Conservation (phyloP, 2,888 invertebrate species). For the Epistrophe eligans region DNA sequence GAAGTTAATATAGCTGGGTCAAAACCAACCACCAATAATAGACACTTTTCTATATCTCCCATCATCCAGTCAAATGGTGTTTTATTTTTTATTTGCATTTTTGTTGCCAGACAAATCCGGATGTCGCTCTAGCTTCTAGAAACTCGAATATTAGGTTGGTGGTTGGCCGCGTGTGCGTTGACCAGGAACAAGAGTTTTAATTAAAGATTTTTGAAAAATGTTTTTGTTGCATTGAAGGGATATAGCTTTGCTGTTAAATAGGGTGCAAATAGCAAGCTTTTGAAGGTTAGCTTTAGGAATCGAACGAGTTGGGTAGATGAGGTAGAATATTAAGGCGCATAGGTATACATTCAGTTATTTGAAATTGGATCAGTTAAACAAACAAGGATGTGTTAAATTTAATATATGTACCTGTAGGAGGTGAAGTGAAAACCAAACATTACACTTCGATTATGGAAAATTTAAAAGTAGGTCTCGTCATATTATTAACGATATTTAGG, state of each 20-base stretch:
- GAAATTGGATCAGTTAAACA: conserved; percentile 5
- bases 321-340: neutral
- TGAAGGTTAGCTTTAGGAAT: neutral
- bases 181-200: conserved; percentile 51
- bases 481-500: too few relatives aligned
- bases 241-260: neutral
- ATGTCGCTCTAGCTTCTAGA: conserved; percentile 11
- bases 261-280: neutral
- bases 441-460: too few relatives aligned
- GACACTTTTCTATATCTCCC: conserved; percentile 30
- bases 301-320: neutral
- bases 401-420: too few relatives aligned
- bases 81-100: conserved; percentile 22
- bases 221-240: neutral
- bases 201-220: conserved; percentile 28
- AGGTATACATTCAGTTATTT: neutral
- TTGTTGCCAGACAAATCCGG: conserved; percentile 28
- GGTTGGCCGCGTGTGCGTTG: conserved; percentile 25
- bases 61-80: neutral
- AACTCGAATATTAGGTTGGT: conserved; percentile 60
- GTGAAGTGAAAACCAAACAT: too few relatives aligned
- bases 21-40: conserved; percentile 53
- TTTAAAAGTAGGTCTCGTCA: too few relatives aligned
- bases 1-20: conserved; percentile 70
- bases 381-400: neutral